These are phyloP conservation scores for Elymnias hypermnestra DNA, from an alignment of 1,140 invertebrate species.

Conservation along the genomic window DNA sequence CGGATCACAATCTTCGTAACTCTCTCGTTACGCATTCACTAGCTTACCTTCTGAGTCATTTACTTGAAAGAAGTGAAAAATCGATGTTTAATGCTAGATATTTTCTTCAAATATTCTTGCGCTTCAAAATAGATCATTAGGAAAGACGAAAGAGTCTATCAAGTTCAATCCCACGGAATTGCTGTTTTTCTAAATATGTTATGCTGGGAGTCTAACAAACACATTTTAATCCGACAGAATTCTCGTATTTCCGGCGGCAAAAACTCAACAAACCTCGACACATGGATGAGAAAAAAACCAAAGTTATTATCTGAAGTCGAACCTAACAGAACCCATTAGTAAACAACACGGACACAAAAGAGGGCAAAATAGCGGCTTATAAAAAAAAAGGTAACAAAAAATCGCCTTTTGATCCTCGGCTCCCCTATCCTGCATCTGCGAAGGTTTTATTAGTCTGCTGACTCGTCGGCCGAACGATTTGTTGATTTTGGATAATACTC, in stretches of 20 bases:
- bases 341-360: constrained; percentile 73
- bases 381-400: constrained; percentile 71
- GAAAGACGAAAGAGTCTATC: too few species aligned
- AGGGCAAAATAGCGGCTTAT: constrained; percentile 71
- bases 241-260: constrained; percentile 69
- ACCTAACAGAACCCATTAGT: constrained; percentile 75
- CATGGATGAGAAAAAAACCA: constrained; percentile 66
- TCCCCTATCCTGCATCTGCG: constrained; percentile 63
- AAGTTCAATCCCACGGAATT: too few species aligned
- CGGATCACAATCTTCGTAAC: too few species aligned
- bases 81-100: too few species aligned
- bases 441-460: constrained; percentile 67
- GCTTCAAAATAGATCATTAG: too few species aligned
- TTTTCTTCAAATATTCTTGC: too few species aligned
- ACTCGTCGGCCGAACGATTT: constrained; percentile 52
- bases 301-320: constrained; percentile 75
- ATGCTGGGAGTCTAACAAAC: constrained; percentile 67
- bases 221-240: constrained; percentile 67
- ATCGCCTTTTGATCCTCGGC: constrained; percentile 67
- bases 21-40: too few species aligned
- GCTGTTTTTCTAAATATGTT: too few species aligned
- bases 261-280: constrained; percentile 60
- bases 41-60: too few species aligned
- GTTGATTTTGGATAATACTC: constrained; percentile 30
- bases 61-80: too few species aligned